Evolutionary conservation across 1,140 invertebrate species (phyloP), one percentile per base, ranked within the genome.

Genomic region (Panulirus ornatus): DNA sequence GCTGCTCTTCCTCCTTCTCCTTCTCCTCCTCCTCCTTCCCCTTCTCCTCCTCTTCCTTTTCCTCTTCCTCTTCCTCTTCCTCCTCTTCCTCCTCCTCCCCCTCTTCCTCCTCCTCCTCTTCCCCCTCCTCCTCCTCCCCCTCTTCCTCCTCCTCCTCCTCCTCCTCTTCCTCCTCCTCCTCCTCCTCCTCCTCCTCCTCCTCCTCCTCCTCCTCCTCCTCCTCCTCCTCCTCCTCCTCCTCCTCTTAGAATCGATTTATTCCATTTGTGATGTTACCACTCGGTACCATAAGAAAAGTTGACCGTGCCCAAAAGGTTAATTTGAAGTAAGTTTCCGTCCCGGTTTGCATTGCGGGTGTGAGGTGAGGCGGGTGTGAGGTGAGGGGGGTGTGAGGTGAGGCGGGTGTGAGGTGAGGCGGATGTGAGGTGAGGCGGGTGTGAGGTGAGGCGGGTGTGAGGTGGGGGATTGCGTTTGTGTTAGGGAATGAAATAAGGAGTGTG

Each of bases 1-100:
- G 51, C 51, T 22, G 51, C 51, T 22, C 51, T 58, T 58, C 51
- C 51, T 58, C 51, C 51, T 22, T 22, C 22, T 58, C 51, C 51
- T 58, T 58, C 51, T 58, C 51, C 36, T 34, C 36, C 66, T 70
- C 66, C 36, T 34, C 36, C 66, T 70, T 34, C 36, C 66, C 36
- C 66, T 70, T 34, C 36, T 34, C 36, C 66, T 70, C 22, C 66
- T 70, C 66, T 70, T 34, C 36, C 66, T 70, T 34, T 70, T 34
- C 36, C 66, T 70, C 66, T 70, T 34, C 36, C 66, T 70, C 66
- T 70, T 34, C 36, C 66, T 70, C 66, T 70, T 34, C 36, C 66
- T 70, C 66, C 16, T 2, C n/a, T 38, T 40, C 75, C 16, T 14
- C 11, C 75, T 78, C 75, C n/a, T n/a, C 42, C 14, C 19, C 36